Evolutionary conservation across 2,797 vertebrate species (phyloP).

Genomic region (Pampus argenteus): DNA sequence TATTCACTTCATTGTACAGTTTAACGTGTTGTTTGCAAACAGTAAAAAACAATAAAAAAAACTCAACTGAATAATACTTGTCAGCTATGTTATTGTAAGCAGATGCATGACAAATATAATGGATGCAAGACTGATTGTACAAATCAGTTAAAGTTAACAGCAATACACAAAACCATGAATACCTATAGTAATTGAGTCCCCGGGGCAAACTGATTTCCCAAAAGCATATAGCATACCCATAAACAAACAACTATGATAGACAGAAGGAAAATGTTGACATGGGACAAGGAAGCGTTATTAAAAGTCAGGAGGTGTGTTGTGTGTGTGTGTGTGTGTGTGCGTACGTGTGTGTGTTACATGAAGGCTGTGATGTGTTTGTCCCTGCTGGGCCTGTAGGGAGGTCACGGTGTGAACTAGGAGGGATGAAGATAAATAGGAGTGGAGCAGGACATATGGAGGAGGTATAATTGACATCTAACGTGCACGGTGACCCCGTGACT

Average conservation of each 20-base stretch:
- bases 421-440: conserved; percentile 87
- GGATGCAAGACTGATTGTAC: background rate
- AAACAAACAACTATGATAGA: conserved; percentile 64
- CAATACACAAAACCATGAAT: conserved; percentile 36
- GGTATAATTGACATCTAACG: conserved; percentile 86
- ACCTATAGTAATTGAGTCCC: conserved; percentile 69
- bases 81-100: background rate
- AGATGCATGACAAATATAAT: background rate
- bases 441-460: conserved; percentile 73
- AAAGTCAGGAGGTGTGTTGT: conserved; percentile 56
- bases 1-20: background rate
- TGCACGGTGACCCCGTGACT: conserved; percentile 79
- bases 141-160: conserved; percentile 32
- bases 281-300: conserved; percentile 69
- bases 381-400: conserved; percentile 73
- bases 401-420: conserved; percentile 79
- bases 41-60: background rate
- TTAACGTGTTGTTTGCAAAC: background rate
- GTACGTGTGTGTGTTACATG: conserved; percentile 45
- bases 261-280: conserved; percentile 62
- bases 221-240: conserved; percentile 45
- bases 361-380: conserved; percentile 56
- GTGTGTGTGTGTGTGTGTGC: conserved; percentile 34
- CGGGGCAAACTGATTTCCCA: conserved; percentile 57
- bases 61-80: background rate